Base-by-base conservation (phyloP, 1,140 invertebrate genomes). In the Pygmarrhopalites habei region DNA sequence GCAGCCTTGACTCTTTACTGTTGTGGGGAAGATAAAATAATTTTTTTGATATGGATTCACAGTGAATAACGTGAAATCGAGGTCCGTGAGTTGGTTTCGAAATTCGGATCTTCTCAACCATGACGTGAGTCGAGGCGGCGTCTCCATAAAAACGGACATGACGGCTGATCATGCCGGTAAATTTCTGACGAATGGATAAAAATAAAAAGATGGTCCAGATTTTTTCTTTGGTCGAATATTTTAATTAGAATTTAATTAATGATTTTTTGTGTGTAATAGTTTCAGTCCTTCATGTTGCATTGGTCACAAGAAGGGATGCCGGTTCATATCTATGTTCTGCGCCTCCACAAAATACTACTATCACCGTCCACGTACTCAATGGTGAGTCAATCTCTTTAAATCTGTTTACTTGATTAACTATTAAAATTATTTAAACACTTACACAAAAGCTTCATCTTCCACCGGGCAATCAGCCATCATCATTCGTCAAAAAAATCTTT, bases 101-200 rank as follows among this genome's bases (percentile, higher is more conserved):
- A 65, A 70, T 57, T 26, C 59, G 25, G 68, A 70, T 35, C 65
- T 70, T 47, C 63, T 70, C 39, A 70, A 70, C 46, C 65, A 67
- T 32, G 68, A 70, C 41, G 62, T 70, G 43, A 70, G 44, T 39
- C 44, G 68, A 28, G 68, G 68, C n/a, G 68, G 68, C 19, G 65
- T 70, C 19, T 87, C 85, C 73, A 85, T 87, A 57, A 86, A 85
- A 76, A 87, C 85, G 58, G 84, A 87, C 74, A 80, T 86, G 74
- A 85, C 85, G 75, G 81, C 85, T 46, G 83, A 85, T 59, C 85
- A 85, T 23, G 86, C 86, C 39, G 84, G 87, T 72, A 88, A 86
- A 57, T 83, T 85, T 32, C 79, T 89, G 35, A n/a, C n/a, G n/a
- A n/a, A n/a, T n/a, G n/a, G n/a, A n/a, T n/a, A n/a, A n/a, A n/a